Evolutionary conservation across 1,140 invertebrate genomes (phyloP), one percentile per base, ranked within the genome.

Genomic region (Megathymus violae): DNA sequence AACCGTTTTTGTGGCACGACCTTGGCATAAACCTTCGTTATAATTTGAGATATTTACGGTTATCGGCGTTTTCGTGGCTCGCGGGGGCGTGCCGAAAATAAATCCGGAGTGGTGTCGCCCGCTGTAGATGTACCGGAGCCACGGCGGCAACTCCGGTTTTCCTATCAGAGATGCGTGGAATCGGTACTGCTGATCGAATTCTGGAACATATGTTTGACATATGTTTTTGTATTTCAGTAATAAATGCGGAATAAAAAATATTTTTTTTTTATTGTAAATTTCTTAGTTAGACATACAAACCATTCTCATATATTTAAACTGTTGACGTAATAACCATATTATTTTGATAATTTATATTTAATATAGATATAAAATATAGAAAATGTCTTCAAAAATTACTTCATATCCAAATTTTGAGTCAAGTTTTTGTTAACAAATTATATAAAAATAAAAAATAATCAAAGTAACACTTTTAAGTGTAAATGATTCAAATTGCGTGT

Each of bases 121-220:
- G 67, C 95, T 96, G 75, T 96, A 97, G 46, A 94, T 93, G 73
- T 96, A 97, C 31, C 95, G 93, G 69, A 97, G 94, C 97, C 97
- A 97, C 6, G 92, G 88, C 0, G 97, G 97, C 41, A 98, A 90
- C 89, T 97, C 97, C 0, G 97, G 96, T 44, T 94, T 93, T 70
- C 94, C 93, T 0, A 93, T 62, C 14, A 96, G 76, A 0, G 95
- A 94, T 0, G 95, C 92, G 67, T 94, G 93, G 78, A 95, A 95
- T 2, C 93, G 92, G 71, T 94, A 95, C 56, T 95, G 93, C 67
- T 93, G 92, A 40, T 91, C 82, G 62, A 90, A 92, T 70, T 88
- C 92, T 93, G 73, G 56, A 58, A 59, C 67, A 69, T 22, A 14
- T n/a, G n/a, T n/a, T n/a, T n/a, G n/a, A n/a, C n/a, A n/a, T n/a